Percentiles rank a stretch among this genome's conserved stretches.
Evolutionary conservation across 2,797 vertebrate genomes (phyloP).

Genomic region (Sarcoramphus papa): DNA sequence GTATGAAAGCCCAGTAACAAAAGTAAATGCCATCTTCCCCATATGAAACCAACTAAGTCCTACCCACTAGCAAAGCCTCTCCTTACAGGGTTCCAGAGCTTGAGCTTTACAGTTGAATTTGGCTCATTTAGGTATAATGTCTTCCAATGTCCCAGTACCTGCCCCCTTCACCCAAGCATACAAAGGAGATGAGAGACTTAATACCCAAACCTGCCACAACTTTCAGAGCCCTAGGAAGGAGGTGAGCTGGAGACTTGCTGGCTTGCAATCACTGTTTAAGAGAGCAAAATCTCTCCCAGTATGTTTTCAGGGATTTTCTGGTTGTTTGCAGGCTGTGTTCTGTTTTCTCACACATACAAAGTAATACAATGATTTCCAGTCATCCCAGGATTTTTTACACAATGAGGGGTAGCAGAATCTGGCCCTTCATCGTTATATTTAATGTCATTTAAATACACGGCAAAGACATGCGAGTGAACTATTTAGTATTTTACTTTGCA

Average conservation of each 20-base stretch:
- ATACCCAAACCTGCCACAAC: not conserved
- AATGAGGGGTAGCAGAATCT: not conserved
- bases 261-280: not conserved
- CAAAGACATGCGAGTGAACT: not conserved
- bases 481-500: not conserved
- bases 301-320: not conserved
- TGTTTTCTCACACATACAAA: not conserved
- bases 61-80: not conserved
- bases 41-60: not conserved
- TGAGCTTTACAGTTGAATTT: not conserved
- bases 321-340: not conserved
- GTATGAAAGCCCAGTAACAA: not conserved
- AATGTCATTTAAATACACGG: not conserved
- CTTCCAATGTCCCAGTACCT: not conserved
- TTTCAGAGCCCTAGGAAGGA: not conserved
- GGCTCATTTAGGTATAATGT: not conserved
- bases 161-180: not conserved
- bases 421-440: not conserved
- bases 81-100: not conserved
- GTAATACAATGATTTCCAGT: not conserved
- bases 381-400: not conserved
- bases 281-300: not conserved
- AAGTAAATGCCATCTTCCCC: not conserved
- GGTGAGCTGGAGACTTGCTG: rapidly evolving
- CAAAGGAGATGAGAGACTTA: not conserved